Percentiles rank a stretch among this genome's conserved stretches.
phyloP scores from a whole-genome alignment of 2,113 vertebrate species.

The Picathartes gymnocephalus region DNA sequence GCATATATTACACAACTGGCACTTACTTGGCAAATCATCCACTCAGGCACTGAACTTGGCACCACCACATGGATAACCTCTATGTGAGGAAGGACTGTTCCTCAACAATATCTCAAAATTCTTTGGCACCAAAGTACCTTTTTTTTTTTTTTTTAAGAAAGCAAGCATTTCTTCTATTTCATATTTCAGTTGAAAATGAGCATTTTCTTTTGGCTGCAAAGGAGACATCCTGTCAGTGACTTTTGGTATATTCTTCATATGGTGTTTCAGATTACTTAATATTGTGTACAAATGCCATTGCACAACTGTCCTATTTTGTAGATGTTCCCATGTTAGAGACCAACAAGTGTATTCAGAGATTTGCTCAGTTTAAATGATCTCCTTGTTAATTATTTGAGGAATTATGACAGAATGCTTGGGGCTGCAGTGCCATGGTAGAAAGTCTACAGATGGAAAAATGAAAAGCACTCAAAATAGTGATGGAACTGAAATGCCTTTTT shows the following conservation, averaged over 20 bases:
- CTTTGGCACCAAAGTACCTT: constrained; percentile 26
- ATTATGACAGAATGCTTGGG: neutral
- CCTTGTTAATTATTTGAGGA: constrained; percentile 17
- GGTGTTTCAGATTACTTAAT: constrained; percentile 26
- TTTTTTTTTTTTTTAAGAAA: constrained; percentile 6
- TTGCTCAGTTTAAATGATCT: neutral
- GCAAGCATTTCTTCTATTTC: neutral
- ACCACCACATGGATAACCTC: constrained; percentile 61
- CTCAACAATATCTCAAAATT: constrained; percentile 65
- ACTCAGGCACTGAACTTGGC: constrained; percentile 64
- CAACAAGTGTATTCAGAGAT: constrained; percentile 22
- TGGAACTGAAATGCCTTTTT: neutral
- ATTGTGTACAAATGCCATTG: constrained; percentile 3
- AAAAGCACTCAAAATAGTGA: neutral
- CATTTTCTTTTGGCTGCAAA: neutral
- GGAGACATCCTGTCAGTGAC: constrained; percentile 10
- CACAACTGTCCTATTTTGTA: neutral
- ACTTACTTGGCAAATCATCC: constrained; percentile 71
- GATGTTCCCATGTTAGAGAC: constrained; percentile 1
- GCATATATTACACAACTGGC: constrained; percentile 66
- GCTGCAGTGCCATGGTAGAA: neutral
- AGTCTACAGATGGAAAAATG: neutral
- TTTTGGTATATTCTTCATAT: constrained; percentile 17
- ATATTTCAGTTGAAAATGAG: neutral
- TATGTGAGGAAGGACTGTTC: constrained; percentile 65